These are phyloP conservation scores for Anas acuta DNA, from an alignment of 2,797 vertebrate species.

Conservation along the genomic window DNA sequence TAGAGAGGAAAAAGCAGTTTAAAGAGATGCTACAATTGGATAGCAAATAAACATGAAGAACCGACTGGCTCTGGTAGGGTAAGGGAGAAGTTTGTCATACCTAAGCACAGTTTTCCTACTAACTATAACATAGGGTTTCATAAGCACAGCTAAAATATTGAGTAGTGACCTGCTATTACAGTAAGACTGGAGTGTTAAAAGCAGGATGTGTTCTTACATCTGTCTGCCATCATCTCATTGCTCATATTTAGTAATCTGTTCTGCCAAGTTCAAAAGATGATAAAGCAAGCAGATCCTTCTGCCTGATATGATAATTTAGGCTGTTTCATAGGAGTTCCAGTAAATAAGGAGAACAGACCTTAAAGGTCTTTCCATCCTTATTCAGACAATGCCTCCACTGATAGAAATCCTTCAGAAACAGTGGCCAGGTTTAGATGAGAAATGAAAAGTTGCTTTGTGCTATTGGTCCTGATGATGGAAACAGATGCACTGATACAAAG, in stretches of 20 bases:
- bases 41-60: neutral
- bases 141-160: neutral
- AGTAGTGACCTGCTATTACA: neutral
- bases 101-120: neutral
- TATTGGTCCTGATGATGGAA: neutral
- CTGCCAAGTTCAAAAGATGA: neutral
- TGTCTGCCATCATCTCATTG: neutral
- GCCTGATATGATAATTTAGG: neutral
- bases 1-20: conserved; percentile 88
- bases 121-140: neutral
- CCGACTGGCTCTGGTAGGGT: neutral
- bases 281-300: neutral
- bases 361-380: neutral
- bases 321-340: neutral
- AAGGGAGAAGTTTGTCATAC: neutral
- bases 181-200: neutral
- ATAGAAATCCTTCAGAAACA: neutral
- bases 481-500: neutral
- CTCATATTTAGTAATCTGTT: neutral
- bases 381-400: neutral
- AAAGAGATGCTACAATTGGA: conserved; percentile 78
- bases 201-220: neutral
- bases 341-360: neutral
- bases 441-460: neutral
- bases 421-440: neutral